Conservation (phyloP, 2,888 invertebrate species). For the Apamea monoglypha region DNA sequence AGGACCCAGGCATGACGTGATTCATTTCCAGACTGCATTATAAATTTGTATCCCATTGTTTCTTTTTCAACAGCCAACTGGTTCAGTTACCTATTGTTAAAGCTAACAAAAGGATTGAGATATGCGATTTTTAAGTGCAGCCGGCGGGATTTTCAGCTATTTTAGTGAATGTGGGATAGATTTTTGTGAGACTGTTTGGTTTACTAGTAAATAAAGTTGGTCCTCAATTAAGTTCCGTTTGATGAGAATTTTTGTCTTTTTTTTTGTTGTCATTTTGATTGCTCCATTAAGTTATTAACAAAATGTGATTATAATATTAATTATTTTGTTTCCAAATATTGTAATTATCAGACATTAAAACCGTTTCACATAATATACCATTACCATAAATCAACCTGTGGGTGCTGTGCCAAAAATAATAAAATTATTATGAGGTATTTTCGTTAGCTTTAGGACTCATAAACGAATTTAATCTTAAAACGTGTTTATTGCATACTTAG, state of each 20-base stretch:
- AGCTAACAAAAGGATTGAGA: slow-evolving; percentile 83
- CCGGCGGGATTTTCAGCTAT: slow-evolving; percentile 68
- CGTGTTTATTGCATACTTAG: slow-evolving; percentile 29
- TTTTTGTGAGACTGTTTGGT: slow-evolving; percentile 41
- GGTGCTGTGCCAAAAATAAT: slow-evolving; percentile 24
- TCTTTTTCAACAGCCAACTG: slow-evolving; percentile 84
- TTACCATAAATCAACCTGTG: slow-evolving; percentile 28
- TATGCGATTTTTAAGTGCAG: slow-evolving; percentile 83
- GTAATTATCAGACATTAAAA: slow-evolving; percentile 16
- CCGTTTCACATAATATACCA: slow-evolving; percentile 9
- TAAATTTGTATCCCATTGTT: slow-evolving; percentile 88
- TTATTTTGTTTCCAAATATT: neutral
- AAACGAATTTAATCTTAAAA: slow-evolving; percentile 43
- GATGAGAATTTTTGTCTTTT: neutral
- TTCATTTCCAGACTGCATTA: slow-evolving; percentile 88
- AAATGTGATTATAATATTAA: neutral
- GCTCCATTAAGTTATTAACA: neutral
- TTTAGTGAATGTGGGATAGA: slow-evolving; percentile 55
- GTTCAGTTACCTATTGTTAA: slow-evolving; percentile 85
- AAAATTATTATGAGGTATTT: slow-evolving; percentile 42
- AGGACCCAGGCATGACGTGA: slow-evolving; percentile 84
- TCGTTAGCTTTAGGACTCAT: slow-evolving; percentile 37
- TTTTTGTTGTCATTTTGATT: neutral
- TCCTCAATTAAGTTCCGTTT: slow-evolving; percentile 3
- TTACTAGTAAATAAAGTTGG: slow-evolving; percentile 35